Conservation (phyloP, 2,888 invertebrate genomes). For the Sphaerophoria taeniata region DNA sequence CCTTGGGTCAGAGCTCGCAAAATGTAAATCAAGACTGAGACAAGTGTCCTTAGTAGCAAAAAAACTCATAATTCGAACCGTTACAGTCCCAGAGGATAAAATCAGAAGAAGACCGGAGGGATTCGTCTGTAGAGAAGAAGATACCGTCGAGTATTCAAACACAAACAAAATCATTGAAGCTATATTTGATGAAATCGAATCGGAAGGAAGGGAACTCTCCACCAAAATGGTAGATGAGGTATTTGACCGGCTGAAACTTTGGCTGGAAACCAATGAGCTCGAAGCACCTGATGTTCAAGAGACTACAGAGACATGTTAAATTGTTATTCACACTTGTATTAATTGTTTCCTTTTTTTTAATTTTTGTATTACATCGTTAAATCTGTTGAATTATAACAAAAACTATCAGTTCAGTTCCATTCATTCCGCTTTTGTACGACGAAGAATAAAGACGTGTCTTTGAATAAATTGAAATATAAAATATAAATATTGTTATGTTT, state of each 20-base stretch:
- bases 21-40: background rate
- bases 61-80: slow-evolving; percentile 21
- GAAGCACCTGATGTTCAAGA: no score
- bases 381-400: no score
- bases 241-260: slow-evolving; percentile 18
- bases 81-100: slow-evolving; percentile 9
- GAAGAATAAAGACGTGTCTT: no score
- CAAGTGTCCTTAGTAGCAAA: background rate
- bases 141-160: slow-evolving; percentile 8
- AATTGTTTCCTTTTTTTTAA: no score
- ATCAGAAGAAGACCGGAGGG: background rate
- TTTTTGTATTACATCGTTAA: no score
- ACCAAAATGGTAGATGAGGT: slow-evolving; percentile 52
- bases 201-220: slow-evolving; percentile 47
- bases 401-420: no score
- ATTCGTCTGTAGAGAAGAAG: background rate
- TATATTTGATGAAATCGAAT: slow-evolving; percentile 36
- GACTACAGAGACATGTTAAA: no score
- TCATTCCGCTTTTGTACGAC: no score
- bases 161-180: slow-evolving; percentile 12
- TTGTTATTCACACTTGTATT: no score
- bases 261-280: slow-evolving; percentile 21
- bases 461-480: no score
- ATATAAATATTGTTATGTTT: no score
- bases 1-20: no score